Percentiles rank a stretch among this genome's conserved stretches.
Conservation (phyloP, 2,888 invertebrate genomes). For the Theristus sp. region DNA sequence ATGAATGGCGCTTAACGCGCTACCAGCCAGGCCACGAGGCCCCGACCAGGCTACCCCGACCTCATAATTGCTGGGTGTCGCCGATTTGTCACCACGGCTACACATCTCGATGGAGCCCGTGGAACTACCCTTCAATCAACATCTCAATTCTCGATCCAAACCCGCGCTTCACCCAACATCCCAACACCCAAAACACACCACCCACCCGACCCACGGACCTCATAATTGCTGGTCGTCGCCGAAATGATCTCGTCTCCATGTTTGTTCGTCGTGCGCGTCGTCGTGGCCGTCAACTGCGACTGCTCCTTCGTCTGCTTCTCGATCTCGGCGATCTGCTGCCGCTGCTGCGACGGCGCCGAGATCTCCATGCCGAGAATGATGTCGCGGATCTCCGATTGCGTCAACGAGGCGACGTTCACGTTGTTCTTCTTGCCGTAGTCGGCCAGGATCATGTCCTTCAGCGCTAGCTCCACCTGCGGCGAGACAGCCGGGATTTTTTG, state of each 20-base stretch:
- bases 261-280: slow-evolving; percentile 93
- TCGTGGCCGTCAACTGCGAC: slow-evolving; percentile 79
- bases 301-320: slow-evolving; percentile 84
- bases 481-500: not conserved
- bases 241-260: slow-evolving; percentile 99
- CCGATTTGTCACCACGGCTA: no score
- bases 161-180: no score
- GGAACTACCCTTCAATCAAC: no score
- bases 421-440: slow-evolving; percentile 99
- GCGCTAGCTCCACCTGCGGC: slow-evolving; percentile 58
- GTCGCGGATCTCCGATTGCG: slow-evolving; percentile 96
- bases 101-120: no score
- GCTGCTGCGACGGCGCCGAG: slow-evolving; percentile 90
- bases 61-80: no score
- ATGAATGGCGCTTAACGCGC: no score
- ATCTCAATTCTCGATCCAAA: no score
- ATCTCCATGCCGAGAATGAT: slow-evolving; percentile 99
- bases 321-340: slow-evolving; percentile 98
- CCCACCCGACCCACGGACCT: no score
- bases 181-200: no score
- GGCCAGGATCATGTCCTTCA: slow-evolving; percentile 91
- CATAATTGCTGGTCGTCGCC: slow-evolving; percentile 94
- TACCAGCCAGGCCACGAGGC: no score
- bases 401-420: slow-evolving; percentile 93
- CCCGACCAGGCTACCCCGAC: no score